These are phyloP conservation scores for Gymnobelideus leadbeateri DNA, from an alignment of 2,113 vertebrate species.

Conservation along the genomic window DNA sequence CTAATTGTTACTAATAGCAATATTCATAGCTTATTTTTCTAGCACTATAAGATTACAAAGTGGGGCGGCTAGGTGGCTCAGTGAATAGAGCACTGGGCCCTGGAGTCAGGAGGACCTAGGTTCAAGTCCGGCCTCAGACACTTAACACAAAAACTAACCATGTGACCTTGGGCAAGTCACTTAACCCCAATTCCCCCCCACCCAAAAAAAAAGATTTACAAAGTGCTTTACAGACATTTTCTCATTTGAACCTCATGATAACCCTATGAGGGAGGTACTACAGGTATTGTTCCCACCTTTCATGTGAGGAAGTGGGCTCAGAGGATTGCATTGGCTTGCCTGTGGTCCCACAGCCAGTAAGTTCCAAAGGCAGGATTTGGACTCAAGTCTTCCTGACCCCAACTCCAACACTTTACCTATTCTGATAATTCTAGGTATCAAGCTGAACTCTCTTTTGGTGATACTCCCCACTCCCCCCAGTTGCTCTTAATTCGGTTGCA, in stretches of 20 bases:
- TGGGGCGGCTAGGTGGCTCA: not conserved
- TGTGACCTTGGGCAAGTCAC: no score
- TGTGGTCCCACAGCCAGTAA: not conserved
- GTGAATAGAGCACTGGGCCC: no score
- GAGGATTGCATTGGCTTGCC: not conserved
- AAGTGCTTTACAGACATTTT: not conserved
- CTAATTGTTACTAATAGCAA: not conserved
- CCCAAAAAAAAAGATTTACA: not conserved
- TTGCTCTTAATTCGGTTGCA: not conserved
- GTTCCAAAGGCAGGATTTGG: not conserved
- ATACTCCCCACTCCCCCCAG: not conserved
- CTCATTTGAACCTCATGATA: not conserved
- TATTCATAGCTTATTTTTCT: not conserved
- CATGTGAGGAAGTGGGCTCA: not conserved
- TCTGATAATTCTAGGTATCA: not conserved
- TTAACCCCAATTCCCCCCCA: no score
- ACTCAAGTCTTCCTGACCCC: not conserved
- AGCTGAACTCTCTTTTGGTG: not conserved
- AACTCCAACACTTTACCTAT: not conserved
- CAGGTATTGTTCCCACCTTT: not conserved
- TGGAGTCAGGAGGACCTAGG: no score
- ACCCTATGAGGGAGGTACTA: not conserved
- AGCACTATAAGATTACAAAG: not conserved
- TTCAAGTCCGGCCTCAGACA: no score
- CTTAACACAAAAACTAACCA: no score